Evolutionary conservation across 2,113 vertebrate species (phyloP), one percentile per base, ranked within the genome.

Genomic region (Syngnathoides biaculeatus): DNA sequence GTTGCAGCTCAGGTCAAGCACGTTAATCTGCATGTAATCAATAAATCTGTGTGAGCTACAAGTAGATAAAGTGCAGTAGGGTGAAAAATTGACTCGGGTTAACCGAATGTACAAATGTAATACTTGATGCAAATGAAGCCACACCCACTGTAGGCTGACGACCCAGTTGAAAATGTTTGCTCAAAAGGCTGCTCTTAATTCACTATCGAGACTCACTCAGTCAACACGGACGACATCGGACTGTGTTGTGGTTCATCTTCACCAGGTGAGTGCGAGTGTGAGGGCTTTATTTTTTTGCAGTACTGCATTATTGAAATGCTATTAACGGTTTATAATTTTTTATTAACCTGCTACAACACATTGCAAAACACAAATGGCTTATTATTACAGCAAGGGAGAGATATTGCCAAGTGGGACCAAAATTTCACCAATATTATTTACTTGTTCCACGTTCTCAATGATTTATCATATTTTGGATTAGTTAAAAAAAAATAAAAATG

Each of bases 21-120:
- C 22, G 22, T 62, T 43, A 43, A 43, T 22, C 7, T 62, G 60
- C 13, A 24, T 43, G 60, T 17, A 42, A 35, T 52, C 0, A 4
- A 3, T 56, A 13, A 30, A 27, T 50, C 22, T 69, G 43, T 52
- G 13, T 74, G 76, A 47, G 64, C 50, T 55, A 30, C 45, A 77
- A 69, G 67, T 50, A 68, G 57, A 79, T 69, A 80, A 78, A 74
- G 39, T 27, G 15, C 39, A 53, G 68, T 71, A 69, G 13, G 53
- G 81, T 82, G 53, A 87, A 83, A 81, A 57, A 84, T 65, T 79
- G 59, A 84, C 83, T 84, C 24, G 4, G 15, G 61, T 70, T 69
- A 67, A 79, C 75, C 63, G 72, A 6, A 27, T 2, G 13, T 27
- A 64, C 7, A 53, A 40, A 42, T 53, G 22, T 45, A 47, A 27